Percentiles rank a stretch among this genome's conserved stretches.
Evolutionary conservation across 2,113 vertebrate species (phyloP).

Genomic region (Trinectes maculatus): DNA sequence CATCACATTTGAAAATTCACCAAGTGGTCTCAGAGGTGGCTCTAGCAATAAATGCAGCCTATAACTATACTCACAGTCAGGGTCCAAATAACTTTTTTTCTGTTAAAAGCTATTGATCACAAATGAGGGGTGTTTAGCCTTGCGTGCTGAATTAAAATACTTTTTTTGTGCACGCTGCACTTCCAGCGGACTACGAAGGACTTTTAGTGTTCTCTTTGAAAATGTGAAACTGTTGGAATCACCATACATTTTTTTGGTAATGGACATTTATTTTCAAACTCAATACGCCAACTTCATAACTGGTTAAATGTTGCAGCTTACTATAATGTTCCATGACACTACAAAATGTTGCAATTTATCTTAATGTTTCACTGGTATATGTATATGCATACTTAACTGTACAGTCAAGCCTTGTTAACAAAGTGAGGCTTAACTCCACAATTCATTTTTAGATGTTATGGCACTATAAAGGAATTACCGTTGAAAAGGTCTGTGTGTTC

Average conservation of each 20-base stretch:
- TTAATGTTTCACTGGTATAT: slow-evolving; percentile 77
- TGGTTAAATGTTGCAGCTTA: slow-evolving; percentile 75
- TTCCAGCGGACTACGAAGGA: slow-evolving; percentile 65
- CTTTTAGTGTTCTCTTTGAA: slow-evolving; percentile 64
- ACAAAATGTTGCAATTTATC: slow-evolving; percentile 67
- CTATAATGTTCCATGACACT: slow-evolving; percentile 71
- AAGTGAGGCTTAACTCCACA: slow-evolving; percentile 59
- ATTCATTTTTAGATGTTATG: slow-evolving; percentile 78
- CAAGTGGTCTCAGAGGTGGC: slow-evolving; percentile 65
- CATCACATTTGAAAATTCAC: slow-evolving; percentile 36
- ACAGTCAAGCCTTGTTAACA: slow-evolving; percentile 62
- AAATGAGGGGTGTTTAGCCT: slow-evolving; percentile 22
- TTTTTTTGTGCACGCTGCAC: slow-evolving; percentile 41
- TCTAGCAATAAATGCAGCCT: slow-evolving; percentile 76
- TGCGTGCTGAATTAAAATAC: slow-evolving; percentile 42
- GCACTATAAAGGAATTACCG: slow-evolving; percentile 67
- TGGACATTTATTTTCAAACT: slow-evolving; percentile 52
- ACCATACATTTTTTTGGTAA: slow-evolving; percentile 43
- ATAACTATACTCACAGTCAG: slow-evolving; percentile 60
- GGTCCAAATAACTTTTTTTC: slow-evolving; percentile 66
- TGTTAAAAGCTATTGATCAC: slow-evolving; percentile 42
- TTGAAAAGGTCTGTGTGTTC: slow-evolving; percentile 65
- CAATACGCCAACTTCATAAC: slow-evolving; percentile 60
- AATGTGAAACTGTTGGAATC: slow-evolving; percentile 70
- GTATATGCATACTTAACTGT: slow-evolving; percentile 76